phyloP scores from a whole-genome alignment of 2,113 vertebrate genomes.

The Pithys albifrons region DNA sequence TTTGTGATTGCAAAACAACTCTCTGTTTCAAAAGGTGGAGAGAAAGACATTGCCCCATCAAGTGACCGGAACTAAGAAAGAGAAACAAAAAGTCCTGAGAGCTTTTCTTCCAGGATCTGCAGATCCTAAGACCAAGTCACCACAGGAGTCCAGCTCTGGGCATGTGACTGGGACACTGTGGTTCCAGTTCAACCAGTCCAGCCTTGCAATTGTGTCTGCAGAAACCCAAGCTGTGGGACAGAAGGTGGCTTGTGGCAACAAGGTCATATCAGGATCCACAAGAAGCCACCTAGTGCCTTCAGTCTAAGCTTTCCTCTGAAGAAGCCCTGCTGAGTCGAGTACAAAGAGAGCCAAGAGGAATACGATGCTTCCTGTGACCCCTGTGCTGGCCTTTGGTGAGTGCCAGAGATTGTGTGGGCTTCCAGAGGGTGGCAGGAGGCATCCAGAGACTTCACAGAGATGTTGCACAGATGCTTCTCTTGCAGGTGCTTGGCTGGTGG shows the following conservation, averaged over 20 bases:
- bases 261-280: background rate
- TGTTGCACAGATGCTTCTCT: background rate
- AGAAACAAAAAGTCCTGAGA: background rate
- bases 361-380: background rate
- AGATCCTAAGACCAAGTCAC: background rate
- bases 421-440: background rate
- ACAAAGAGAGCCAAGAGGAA: background rate
- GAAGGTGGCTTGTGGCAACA: background rate
- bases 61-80: background rate
- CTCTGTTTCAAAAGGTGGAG: background rate
- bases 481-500: conserved; percentile 13
- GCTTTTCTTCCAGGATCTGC: background rate
- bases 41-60: background rate
- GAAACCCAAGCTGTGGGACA: background rate
- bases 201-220: background rate
- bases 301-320: background rate
- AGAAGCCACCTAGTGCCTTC: background rate
- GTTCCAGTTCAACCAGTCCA: background rate
- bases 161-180: background rate
- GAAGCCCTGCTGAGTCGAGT: background rate
- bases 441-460: background rate
- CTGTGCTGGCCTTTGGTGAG: background rate
- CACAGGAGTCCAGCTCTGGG: background rate
- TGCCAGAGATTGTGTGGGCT: background rate
- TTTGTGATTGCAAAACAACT: background rate